A percentile compares a stretch with the other conserved stretches of the same genome.
These are phyloP conservation scores for Oryctes rhinoceros DNA, from an alignment of 1,140 invertebrate genomes.

Conservation along the genomic window DNA sequence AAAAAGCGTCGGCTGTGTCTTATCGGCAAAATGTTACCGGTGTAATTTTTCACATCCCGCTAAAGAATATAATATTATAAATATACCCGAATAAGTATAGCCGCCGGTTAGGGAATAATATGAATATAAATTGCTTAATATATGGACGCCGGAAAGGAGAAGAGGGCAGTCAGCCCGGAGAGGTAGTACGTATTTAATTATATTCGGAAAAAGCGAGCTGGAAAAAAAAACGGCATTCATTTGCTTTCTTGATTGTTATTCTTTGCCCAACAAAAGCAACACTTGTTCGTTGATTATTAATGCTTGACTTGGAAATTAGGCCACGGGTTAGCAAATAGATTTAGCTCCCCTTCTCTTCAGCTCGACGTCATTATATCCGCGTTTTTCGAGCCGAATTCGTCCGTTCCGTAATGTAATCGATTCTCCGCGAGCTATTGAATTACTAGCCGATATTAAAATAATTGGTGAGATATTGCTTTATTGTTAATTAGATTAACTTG, in stretches of 20 bases:
- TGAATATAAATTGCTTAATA: constrained; percentile 19
- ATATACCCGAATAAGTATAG: too few species aligned
- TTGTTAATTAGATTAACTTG: too few species aligned
- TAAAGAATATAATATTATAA: not conserved
- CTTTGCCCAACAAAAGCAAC: not conserved
- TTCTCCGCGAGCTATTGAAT: not conserved
- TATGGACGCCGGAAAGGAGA: not conserved
- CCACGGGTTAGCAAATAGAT: not conserved
- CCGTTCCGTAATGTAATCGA: not conserved
- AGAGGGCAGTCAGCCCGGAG: not conserved
- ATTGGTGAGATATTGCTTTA: too few species aligned
- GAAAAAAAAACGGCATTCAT: not conserved
- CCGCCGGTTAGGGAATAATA: not conserved
- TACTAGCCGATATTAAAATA: not conserved
- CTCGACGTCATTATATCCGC: not conserved
- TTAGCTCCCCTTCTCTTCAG: not conserved
- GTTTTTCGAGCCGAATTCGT: not conserved
- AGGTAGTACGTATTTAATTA: not conserved
- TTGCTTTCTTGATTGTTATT: constrained; percentile 12
- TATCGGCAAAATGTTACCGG: not conserved
- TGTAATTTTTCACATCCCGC: not conserved
- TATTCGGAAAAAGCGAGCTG: not conserved
- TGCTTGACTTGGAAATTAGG: constrained; percentile 2
- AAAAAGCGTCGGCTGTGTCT: not conserved
- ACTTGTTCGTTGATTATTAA: not conserved